phyloP scores from a whole-genome alignment of 1,140 invertebrate genomes.

The Campoletis sonorensis region DNA sequence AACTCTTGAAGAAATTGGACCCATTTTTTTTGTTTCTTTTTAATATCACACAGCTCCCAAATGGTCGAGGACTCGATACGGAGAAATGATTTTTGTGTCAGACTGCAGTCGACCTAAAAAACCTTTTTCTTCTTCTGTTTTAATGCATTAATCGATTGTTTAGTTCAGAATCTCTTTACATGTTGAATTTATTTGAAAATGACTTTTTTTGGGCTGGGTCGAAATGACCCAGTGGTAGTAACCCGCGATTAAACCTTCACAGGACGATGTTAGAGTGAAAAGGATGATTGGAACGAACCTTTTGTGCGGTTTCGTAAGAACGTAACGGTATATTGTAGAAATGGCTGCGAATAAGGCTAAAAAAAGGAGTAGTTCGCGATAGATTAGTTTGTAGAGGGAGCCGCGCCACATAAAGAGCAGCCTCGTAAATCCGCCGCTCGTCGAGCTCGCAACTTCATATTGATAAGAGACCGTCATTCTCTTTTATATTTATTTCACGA shows the following conservation, averaged over 20 bases:
- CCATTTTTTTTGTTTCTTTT: too few species aligned
- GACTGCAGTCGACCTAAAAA: too few species aligned
- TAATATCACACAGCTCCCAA: too few species aligned
- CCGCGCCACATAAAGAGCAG: constrained; percentile 86
- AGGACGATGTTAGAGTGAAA: background rate
- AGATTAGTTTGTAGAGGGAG: constrained; percentile 87
- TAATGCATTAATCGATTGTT: too few species aligned
- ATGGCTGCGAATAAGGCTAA: constrained; percentile 78
- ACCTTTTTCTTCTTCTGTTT: too few species aligned
- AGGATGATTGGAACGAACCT: constrained; percentile 71
- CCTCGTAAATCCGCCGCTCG: constrained; percentile 83
- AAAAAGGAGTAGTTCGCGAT: constrained; percentile 83
- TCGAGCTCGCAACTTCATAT: constrained; percentile 84
- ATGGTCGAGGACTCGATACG: too few species aligned
- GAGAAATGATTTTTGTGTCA: too few species aligned
- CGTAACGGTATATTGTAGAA: constrained; percentile 81
- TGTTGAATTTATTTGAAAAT: too few species aligned
- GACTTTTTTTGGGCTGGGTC: too few species aligned
- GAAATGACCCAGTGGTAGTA: too few species aligned
- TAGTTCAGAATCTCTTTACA: too few species aligned
- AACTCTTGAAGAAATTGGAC: too few species aligned
- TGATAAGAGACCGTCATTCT: constrained; percentile 87
- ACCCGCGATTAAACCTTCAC: background rate
- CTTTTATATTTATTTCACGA: constrained; percentile 13
- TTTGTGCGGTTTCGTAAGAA: constrained; percentile 79